These are phyloP conservation scores for Patagioenas fasciata DNA, from an alignment of 2,113 vertebrate species.

Conservation along the genomic window DNA sequence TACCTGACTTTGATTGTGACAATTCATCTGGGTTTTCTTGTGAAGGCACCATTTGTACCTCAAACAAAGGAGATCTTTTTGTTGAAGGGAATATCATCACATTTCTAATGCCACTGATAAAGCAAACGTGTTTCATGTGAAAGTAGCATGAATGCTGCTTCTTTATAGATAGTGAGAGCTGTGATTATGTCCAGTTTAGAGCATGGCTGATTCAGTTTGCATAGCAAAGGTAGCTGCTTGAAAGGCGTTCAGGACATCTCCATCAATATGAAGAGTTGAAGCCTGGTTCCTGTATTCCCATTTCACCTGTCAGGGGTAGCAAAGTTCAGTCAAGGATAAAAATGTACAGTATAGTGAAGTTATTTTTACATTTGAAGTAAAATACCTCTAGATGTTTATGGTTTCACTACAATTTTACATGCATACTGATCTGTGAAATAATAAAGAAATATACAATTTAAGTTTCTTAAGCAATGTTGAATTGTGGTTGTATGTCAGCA, in stretches of 20 bases:
- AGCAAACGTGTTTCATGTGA: not conserved
- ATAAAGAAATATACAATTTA: not conserved
- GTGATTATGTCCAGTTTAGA: not conserved
- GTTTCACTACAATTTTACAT: not conserved
- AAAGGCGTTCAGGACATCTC: not conserved
- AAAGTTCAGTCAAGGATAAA: not conserved
- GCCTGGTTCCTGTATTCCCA: not conserved
- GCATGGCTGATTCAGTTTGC: not conserved
- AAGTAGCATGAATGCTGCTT: not conserved
- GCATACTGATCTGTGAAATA: not conserved
- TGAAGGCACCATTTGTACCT: not conserved
- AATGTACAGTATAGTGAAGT: not conserved
- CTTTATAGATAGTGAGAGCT: not conserved
- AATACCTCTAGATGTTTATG: not conserved
- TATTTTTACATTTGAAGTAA: not conserved
- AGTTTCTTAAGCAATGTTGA: not conserved
- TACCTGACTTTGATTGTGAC: not conserved
- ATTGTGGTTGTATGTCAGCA: not conserved
- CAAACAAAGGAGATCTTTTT: not conserved
- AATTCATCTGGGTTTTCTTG: not conserved
- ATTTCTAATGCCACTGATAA: not conserved
- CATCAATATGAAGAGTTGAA: not conserved
- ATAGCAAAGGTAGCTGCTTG: not conserved
- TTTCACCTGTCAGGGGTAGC: not conserved
- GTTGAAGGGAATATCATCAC: not conserved